These are phyloP conservation scores for Acronicta leporina DNA, from an alignment of 2,888 invertebrate genomes.

Conservation along the genomic window DNA sequence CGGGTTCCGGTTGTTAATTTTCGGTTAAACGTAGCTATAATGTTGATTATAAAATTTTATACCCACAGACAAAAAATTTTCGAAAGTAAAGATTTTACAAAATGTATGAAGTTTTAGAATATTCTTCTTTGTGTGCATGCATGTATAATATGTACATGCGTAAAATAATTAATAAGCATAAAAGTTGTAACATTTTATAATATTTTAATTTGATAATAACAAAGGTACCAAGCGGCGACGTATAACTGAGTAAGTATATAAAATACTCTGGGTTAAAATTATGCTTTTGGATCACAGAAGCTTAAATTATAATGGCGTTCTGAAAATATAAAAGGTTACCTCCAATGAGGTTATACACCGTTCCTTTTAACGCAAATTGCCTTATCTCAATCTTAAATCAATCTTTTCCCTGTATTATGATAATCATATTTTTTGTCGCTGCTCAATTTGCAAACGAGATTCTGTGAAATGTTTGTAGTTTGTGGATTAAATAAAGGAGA, in stretches of 20 bases:
- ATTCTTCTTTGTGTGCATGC: too few species aligned
- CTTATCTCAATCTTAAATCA: slow-evolving; percentile 65
- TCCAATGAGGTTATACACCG: slow-evolving; percentile 69
- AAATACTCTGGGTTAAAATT: slow-evolving; percentile 52
- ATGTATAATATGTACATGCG: too few species aligned
- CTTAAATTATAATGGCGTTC: slow-evolving; percentile 67
- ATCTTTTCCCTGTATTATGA: slow-evolving; percentile 52
- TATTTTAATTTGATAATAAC: too few species aligned
- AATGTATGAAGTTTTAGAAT: too few species aligned
- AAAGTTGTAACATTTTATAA: too few species aligned
- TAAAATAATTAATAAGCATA: too few species aligned
- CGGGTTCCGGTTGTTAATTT: slow-evolving; percentile 39
- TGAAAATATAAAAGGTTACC: slow-evolving; percentile 70
- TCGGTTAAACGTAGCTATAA: slow-evolving; percentile 18
- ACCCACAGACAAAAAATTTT: background rate
- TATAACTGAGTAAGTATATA: slow-evolving; percentile 7
- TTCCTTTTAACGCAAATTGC: slow-evolving; percentile 71
- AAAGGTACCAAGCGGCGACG: slow-evolving; percentile 20
- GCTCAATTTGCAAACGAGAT: slow-evolving; percentile 28
- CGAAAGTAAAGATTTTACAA: background rate
- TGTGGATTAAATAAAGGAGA: slow-evolving; percentile 19
- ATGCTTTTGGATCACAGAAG: slow-evolving; percentile 62
- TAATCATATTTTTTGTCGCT: slow-evolving; percentile 43
- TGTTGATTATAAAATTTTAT: background rate
- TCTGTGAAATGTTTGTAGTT: slow-evolving; percentile 18